Base-by-base conservation (phyloP, 2,888 invertebrate species). In the Acanthosoma haemorrhoidale region DNA sequence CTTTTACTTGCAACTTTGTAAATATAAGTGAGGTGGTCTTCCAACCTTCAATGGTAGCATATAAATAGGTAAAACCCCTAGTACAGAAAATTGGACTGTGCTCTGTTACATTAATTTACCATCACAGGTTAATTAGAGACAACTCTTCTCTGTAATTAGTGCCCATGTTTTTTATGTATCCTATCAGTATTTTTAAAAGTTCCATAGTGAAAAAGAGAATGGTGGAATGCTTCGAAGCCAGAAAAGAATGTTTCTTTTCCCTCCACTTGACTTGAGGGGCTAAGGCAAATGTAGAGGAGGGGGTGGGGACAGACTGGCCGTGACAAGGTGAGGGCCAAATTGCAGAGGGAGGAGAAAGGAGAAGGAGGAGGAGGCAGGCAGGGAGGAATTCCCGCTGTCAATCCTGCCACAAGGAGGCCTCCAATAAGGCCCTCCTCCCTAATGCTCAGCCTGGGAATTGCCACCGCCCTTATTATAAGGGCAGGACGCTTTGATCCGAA, bases 401-500 rank as follows among this genome's bases (percentile, higher is more conserved):
- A 51, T 51, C 51, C 51, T 43, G 25, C 51, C 51, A n/a, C 51
- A 25, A 51, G 51, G 51, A 51, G 51, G 21, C 51, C 25, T 29
- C 51, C 51, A 51, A 51, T 51, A 51, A 51, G 51, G 51, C 51
- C 43, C 51, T 51, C 51, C 51, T 51, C 51, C 25, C 51, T 51
- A 51, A 51, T 51, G 51, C 51, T 51, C 51, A 6, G 25, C 3
- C 51, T 51, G 5, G 11, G 51, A 51, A 51, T 51, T 59, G 59
- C 59, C 31, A 31, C 39, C 64, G 41, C 39, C 64, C 64, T 64
- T 64, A 39, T 64, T 41, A 64, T 64, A 64, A 64, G 64, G 61
- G 36, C 21, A 36, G 61, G 21, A 36, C 18, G 61, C 61, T 61
- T 61, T 61, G 61, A 61, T 61, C 61, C 34, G 36, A 38, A 39